Evolutionary conservation across 2,797 vertebrate species (phyloP).

Genomic region (Loriculus beryllinus): DNA sequence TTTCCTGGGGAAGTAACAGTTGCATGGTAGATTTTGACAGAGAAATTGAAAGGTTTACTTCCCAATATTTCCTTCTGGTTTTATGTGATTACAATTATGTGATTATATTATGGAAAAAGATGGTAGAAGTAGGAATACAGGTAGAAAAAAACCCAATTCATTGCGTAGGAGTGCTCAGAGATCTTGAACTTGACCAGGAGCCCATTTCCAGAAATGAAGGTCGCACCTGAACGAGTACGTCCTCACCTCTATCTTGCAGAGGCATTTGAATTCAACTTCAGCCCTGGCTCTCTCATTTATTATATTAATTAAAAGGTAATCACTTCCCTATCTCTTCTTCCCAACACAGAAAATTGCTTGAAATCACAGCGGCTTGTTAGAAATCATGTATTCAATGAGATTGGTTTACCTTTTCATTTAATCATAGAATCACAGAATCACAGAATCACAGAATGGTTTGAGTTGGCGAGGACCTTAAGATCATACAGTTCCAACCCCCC

Average conservation of each 20-base stretch:
- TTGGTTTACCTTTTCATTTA: not conserved
- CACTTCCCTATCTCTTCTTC: not conserved
- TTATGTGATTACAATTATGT: not conserved
- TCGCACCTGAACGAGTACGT: not conserved
- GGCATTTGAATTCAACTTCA: not conserved
- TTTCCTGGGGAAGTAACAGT: not conserved
- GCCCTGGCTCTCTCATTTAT: not conserved
- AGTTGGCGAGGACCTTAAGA: too few relatives aligned
- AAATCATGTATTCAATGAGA: fast-evolving
- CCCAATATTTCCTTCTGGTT: fast-evolving
- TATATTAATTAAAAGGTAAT: not conserved
- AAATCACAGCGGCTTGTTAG: not conserved
- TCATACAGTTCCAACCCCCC: too few relatives aligned
- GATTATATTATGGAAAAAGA: not conserved
- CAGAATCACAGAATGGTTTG: too few relatives aligned
- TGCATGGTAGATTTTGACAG: not conserved
- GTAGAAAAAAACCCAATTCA: not conserved
- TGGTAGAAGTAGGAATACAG: not conserved
- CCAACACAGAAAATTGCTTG: not conserved
- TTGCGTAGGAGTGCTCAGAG: not conserved
- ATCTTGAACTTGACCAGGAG: fast-evolving
- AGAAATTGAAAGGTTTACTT: not conserved
- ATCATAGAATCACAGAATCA: not conserved
- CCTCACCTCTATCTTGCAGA: not conserved
- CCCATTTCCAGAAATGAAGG: not conserved